A percentile compares a stretch with the other conserved stretches of the same genome.
phyloP scores from a whole-genome alignment of 2,113 vertebrate species.

The Nymphicus hollandicus region DNA sequence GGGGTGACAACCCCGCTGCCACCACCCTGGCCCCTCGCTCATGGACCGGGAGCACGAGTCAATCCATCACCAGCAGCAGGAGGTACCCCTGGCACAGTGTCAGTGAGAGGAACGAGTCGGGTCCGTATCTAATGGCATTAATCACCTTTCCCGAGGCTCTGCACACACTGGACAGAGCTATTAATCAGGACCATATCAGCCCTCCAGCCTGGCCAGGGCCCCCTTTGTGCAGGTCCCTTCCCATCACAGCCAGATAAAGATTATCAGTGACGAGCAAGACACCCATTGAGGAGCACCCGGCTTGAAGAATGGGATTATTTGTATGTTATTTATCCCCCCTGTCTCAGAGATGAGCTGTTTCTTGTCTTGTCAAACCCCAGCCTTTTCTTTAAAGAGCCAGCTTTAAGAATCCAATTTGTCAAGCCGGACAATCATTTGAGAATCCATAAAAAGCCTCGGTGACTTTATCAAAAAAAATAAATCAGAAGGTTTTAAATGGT shows the following conservation, averaged over 20 bases:
- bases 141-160: slow-evolving; percentile 77
- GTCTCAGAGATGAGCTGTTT: slow-evolving; percentile 81
- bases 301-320: slow-evolving; percentile 71
- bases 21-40: neutral
- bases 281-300: slow-evolving; percentile 74
- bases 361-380: slow-evolving; percentile 80
- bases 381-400: slow-evolving; percentile 79
- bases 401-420: slow-evolving; percentile 86
- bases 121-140: slow-evolving; percentile 74
- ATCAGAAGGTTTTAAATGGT: slow-evolving; percentile 75
- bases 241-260: slow-evolving; percentile 87
- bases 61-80: neutral
- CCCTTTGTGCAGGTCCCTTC: slow-evolving; percentile 82
- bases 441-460: slow-evolving; percentile 74
- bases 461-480: slow-evolving; percentile 82
- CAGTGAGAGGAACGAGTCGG: neutral
- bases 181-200: slow-evolving; percentile 83
- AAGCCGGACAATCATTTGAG: slow-evolving; percentile 79
- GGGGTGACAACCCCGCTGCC: neutral
- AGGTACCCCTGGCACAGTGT: neutral
- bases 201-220: slow-evolving; percentile 69
- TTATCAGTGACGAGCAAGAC: slow-evolving; percentile 84
- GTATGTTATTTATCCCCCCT: slow-evolving; percentile 80
- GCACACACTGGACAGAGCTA: slow-evolving; percentile 75
- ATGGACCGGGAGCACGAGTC: neutral